phyloP scores from a whole-genome alignment of 2,113 vertebrate species.

The Toxotes chatareus region DNA sequence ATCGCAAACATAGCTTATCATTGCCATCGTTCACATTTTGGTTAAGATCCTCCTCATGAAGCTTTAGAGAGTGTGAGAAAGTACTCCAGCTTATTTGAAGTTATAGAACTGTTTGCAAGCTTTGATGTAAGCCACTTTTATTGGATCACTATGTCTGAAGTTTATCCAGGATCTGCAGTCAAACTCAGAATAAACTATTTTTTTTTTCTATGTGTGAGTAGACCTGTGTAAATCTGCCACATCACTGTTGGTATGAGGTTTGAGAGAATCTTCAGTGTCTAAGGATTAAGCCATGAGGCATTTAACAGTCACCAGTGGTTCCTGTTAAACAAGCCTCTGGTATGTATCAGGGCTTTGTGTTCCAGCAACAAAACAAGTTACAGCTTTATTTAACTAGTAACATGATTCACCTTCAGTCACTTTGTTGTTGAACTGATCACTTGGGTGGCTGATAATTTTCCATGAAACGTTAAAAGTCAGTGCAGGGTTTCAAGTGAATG shows the following conservation, averaged over 20 bases:
- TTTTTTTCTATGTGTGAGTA: background rate
- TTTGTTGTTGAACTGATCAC: background rate
- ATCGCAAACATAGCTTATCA: slow-evolving; percentile 70
- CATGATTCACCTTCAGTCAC: background rate
- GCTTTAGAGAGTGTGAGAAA: slow-evolving; percentile 71
- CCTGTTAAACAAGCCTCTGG: slow-evolving; percentile 41
- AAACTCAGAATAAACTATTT: background rate
- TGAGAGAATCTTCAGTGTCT: background rate
- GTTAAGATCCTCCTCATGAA: slow-evolving; percentile 40
- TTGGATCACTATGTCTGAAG: slow-evolving; percentile 12
- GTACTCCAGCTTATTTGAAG: slow-evolving; percentile 41
- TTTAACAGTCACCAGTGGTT: slow-evolving; percentile 52
- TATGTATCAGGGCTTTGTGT: slow-evolving; percentile 27
- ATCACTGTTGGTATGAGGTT: background rate
- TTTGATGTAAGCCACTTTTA: slow-evolving; percentile 14
- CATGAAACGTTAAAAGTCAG: background rate
- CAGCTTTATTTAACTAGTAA: slow-evolving; percentile 39
- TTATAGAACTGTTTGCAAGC: slow-evolving; percentile 39
- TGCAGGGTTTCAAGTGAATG: background rate
- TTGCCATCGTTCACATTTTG: slow-evolving; percentile 54
- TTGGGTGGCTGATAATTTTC: background rate
- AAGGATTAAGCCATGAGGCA: slow-evolving; percentile 74
- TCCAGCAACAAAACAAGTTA: slow-evolving; percentile 23
- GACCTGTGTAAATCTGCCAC: background rate
- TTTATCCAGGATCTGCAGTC: background rate